Conservation (phyloP, 2,797 vertebrate genomes). For the Anas bernieri region DNA sequence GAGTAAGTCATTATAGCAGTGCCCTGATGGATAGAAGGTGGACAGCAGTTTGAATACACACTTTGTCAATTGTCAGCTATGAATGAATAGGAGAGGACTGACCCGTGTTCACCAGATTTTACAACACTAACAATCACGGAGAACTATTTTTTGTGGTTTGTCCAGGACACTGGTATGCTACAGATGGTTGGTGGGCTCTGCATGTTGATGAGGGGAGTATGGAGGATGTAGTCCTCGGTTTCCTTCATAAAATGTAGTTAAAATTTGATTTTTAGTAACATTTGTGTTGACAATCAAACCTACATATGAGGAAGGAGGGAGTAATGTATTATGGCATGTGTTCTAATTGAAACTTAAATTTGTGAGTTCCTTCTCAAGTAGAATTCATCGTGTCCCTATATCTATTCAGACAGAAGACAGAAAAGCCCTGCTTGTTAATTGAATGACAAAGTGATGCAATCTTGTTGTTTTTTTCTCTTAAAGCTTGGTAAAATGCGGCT, state of each 20-base stretch:
- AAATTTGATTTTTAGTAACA: not conserved
- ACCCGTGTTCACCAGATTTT: not conserved
- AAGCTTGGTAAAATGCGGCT: constrained; percentile 97
- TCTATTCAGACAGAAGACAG: not conserved
- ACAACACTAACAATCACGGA: not conserved
- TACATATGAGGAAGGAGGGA: not conserved
- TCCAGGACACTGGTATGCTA: not conserved
- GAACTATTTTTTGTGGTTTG: rapidly evolving
- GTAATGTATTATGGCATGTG: rapidly evolving
- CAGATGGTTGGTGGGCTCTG: not conserved
- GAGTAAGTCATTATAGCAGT: not conserved
- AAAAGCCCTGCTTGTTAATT: not conserved
- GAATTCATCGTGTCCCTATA: not conserved
- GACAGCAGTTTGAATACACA: not conserved
- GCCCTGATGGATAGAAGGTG: not conserved
- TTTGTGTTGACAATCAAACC: not conserved
- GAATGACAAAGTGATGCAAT: not conserved
- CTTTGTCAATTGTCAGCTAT: not conserved
- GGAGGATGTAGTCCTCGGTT: not conserved
- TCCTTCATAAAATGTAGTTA: rapidly evolving
- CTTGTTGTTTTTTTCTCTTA: not conserved
- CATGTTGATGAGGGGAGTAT: rapidly evolving
- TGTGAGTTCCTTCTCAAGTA: not conserved
- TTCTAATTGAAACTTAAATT: not conserved
- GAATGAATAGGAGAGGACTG: not conserved